Evolutionary conservation across 2,113 vertebrate species (phyloP).

Genomic region (Macheiramphus alcinus): DNA sequence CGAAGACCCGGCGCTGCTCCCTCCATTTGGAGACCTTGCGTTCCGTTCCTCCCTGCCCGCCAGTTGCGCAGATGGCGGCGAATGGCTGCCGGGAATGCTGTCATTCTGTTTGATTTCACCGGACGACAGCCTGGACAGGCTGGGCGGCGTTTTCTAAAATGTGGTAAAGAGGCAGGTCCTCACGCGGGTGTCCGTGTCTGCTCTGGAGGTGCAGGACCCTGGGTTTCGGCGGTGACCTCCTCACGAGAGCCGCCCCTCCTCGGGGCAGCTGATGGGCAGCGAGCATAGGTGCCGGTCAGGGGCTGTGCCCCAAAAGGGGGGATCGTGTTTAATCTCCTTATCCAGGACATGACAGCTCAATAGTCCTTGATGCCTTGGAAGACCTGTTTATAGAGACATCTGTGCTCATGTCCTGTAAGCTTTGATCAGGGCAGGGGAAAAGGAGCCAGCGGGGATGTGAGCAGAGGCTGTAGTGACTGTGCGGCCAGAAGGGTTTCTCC

Average conservation of each 20-base stretch:
- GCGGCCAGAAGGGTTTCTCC: not conserved
- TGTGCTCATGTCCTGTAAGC: not conserved
- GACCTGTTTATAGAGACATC: not conserved
- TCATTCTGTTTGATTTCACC: not conserved
- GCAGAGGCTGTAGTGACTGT: not conserved
- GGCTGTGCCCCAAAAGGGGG: not conserved
- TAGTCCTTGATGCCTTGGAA: not conserved
- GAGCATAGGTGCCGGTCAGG: rapidly evolving
- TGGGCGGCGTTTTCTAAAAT: not conserved
- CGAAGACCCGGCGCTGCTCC: not conserved
- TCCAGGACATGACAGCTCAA: not conserved
- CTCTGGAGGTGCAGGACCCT: not conserved
- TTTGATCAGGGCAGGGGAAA: not conserved
- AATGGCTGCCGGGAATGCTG: not conserved
- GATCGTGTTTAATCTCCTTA: not conserved
- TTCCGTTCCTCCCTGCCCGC: not conserved
- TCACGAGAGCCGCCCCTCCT: not conserved
- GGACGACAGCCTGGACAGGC: rapidly evolving
- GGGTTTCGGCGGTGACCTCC: not conserved
- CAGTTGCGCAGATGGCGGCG: rapidly evolving
- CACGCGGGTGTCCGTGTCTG: rapidly evolving
- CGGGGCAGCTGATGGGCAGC: not conserved
- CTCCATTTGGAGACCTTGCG: not conserved
- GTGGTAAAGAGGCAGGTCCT: not conserved
- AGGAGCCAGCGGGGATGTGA: not conserved